Percentiles rank a stretch among this genome's conserved stretches.
These are phyloP conservation scores for Hypsopygia costalis DNA, from an alignment of 2,888 invertebrate species.

Conservation along the genomic window DNA sequence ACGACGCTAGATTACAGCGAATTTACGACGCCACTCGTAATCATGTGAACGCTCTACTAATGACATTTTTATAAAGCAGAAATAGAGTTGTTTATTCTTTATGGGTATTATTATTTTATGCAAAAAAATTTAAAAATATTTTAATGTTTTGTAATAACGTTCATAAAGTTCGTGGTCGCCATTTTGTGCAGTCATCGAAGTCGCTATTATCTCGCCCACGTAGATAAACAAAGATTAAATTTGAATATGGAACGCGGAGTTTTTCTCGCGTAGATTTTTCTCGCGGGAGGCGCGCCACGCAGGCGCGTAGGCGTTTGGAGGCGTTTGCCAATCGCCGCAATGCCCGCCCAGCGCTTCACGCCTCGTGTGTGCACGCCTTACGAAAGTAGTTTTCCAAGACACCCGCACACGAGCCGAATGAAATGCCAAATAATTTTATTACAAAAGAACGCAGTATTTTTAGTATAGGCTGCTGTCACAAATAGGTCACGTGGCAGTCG, in stretches of 20 bases:
- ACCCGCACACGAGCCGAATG: slow-evolving; percentile 25
- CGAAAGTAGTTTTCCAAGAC: slow-evolving; percentile 24
- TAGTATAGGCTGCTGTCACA: slow-evolving; percentile 12
- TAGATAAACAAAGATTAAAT: slow-evolving; percentile 51
- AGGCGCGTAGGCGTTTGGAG: slow-evolving; percentile 79
- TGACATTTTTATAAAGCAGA: slow-evolving; percentile 9
- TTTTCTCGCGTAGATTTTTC: slow-evolving; percentile 69
- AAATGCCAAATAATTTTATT: slow-evolving; percentile 24
- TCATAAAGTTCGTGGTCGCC: slow-evolving; percentile 42
- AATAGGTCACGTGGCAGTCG: slow-evolving; percentile 7
- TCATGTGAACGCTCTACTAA: slow-evolving; percentile 10
- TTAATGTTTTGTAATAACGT: slow-evolving; percentile 29
- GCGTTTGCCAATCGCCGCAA: slow-evolving; percentile 74
- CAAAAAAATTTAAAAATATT: slow-evolving; percentile 17
- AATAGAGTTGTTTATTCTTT: slow-evolving; percentile 12
- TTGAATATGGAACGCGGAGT: slow-evolving; percentile 47
- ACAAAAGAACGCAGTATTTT: slow-evolving; percentile 13
- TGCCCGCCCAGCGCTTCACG: slow-evolving; percentile 58
- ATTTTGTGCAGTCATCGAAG: slow-evolving; percentile 45
- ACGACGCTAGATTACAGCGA: slow-evolving; percentile 23
- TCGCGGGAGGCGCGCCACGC: slow-evolving; percentile 57
- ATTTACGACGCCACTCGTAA: slow-evolving; percentile 23
- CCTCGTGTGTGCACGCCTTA: slow-evolving; percentile 44
- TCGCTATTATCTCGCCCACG: slow-evolving; percentile 52
- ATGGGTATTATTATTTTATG: slow-evolving; percentile 9